Percentiles rank a stretch among this genome's conserved stretches.
Evolutionary conservation across 1,140 invertebrate genomes (phyloP).

Genomic region (Lepidotrigona ventralis): DNA sequence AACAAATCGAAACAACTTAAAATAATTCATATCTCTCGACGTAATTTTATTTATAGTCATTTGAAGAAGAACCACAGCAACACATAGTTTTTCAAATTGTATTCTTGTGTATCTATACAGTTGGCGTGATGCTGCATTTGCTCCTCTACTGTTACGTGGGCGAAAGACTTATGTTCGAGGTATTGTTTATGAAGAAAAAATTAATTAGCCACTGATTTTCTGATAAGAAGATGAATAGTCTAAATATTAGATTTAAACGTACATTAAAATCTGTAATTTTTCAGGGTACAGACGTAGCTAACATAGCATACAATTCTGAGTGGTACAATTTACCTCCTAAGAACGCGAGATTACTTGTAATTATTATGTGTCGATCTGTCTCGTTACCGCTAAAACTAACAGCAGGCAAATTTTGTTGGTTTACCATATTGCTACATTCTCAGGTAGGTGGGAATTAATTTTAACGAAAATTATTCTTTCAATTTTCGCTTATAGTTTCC

Average conservation of each 20-base stretch:
- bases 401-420: constrained; percentile 64
- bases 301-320: constrained; percentile 63
- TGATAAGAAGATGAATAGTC: background rate
- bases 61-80: background rate
- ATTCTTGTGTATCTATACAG: constrained; percentile 42
- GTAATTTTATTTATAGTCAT: constrained; percentile 22
- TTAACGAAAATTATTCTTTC: background rate
- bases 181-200: background rate
- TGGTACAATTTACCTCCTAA: constrained; percentile 65
- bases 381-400: constrained; percentile 62
- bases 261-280: background rate
- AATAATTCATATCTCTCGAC: background rate
- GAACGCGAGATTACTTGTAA: constrained; percentile 56
- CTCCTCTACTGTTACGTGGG: constrained; percentile 64
- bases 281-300: constrained; percentile 63
- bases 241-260: too few relatives aligned
- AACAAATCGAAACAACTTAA: background rate
- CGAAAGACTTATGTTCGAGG: constrained; percentile 49
- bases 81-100: constrained; percentile 29
- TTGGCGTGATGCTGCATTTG: constrained; percentile 47
- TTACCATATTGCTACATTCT: constrained; percentile 57
- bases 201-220: too few relatives aligned
- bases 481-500: too few relatives aligned
- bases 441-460: constrained; percentile 30
- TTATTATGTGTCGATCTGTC: constrained; percentile 66